Conservation (phyloP, 53 echinoderm and acorn worm species). For the Henricia sp. region DNA sequence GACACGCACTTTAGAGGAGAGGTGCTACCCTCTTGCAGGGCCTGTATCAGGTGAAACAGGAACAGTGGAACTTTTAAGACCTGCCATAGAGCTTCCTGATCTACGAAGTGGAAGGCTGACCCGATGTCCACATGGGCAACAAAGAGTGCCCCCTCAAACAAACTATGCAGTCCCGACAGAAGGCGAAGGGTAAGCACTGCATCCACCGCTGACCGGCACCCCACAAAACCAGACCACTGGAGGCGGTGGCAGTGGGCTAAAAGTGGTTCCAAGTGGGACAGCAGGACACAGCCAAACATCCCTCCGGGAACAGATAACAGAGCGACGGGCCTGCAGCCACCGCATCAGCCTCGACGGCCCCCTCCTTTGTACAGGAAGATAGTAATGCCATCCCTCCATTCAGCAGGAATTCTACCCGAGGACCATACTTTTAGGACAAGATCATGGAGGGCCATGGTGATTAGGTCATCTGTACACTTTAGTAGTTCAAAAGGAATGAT, state of each 20-base stretch:
- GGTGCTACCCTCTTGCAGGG: neutral
- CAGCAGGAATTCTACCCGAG: neutral
- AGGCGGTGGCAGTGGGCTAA: neutral
- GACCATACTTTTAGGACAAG: neutral
- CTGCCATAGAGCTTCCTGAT: neutral
- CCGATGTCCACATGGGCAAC: neutral
- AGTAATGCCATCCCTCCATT: slow-evolving; percentile 11
- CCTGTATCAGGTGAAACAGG: too few species aligned
- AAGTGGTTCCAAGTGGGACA: neutral
- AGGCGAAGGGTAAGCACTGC: slow-evolving; percentile 6
- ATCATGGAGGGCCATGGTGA: slow-evolving; percentile 5
- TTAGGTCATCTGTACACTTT: neutral
- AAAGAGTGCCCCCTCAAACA: neutral
- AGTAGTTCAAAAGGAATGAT: neutral
- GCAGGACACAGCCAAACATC: neutral
- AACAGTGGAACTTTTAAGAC: neutral
- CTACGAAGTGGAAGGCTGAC: neutral
- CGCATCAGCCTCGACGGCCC: neutral
- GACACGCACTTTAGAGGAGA: too few species aligned
- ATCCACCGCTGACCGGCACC: neutral
- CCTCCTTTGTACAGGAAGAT: slow-evolving; percentile 16
- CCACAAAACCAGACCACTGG: neutral
- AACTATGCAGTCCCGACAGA: neutral
- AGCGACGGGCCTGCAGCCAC: neutral
- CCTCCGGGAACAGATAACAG: neutral